A percentile compares a stretch with the other conserved stretches of the same genome.
Conservation (phyloP, 2,888 invertebrate genomes). For the Aelia acuminata region DNA sequence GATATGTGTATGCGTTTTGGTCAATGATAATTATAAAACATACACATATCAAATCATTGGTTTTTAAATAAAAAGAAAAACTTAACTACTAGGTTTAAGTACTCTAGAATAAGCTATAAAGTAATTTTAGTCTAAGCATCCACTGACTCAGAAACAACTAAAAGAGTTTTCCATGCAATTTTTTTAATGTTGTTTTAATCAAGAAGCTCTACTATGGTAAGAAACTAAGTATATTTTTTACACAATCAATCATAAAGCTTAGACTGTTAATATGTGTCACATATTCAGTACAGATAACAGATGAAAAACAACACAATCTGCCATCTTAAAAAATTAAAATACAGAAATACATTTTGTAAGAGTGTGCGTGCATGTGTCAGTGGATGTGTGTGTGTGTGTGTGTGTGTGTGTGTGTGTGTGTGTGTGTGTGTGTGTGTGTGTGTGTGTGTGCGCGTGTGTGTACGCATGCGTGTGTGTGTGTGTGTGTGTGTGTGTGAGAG, state of each 20-base stretch:
- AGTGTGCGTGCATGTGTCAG: neutral
- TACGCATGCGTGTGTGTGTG: neutral
- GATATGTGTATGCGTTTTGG: neutral
- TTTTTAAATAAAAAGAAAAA: neutral
- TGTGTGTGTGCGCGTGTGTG: too few relatives aligned
- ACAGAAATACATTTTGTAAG: neutral
- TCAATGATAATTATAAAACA: neutral
- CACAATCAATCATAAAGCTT: neutral
- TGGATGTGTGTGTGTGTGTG: neutral
- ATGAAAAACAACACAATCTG: neutral
- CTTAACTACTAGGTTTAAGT: neutral
- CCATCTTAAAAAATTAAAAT: neutral
- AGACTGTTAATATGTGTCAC: neutral
- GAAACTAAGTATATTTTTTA: neutral
- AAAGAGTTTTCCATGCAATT: neutral
- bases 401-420: slow-evolving; percentile 14
- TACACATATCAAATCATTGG: neutral
- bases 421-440: slow-evolving; percentile 11
- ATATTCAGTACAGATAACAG: neutral
- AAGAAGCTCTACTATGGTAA: neutral
- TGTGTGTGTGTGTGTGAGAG: neutral
- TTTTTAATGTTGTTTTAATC: neutral
- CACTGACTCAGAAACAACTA: neutral
- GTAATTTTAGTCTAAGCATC: neutral
- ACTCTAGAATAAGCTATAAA: neutral